These are phyloP conservation scores for Caenorhabditis brenneri DNA, from an alignment of 1,140 invertebrate species.

Conservation along the genomic window DNA sequence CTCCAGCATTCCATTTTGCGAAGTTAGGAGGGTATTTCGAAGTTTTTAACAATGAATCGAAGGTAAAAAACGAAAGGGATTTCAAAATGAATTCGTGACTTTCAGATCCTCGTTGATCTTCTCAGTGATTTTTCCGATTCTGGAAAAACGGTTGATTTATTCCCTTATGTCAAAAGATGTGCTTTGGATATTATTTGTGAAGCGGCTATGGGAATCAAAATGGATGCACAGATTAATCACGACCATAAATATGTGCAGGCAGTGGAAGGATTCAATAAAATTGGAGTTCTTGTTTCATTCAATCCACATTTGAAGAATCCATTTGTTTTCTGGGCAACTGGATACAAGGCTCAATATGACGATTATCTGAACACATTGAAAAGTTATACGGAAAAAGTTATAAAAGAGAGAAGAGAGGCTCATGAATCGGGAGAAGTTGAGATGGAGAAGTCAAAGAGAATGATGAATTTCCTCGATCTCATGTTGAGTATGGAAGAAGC, in stretches of 20 bases:
- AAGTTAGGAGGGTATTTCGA: slow-evolving; percentile 84
- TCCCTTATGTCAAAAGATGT: slow-evolving; percentile 79
- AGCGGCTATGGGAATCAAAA: slow-evolving; percentile 82
- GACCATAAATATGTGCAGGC: slow-evolving; percentile 81
- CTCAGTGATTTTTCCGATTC: slow-evolving; percentile 75
- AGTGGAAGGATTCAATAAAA: slow-evolving; percentile 79
- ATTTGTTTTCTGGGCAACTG: slow-evolving; percentile 5
- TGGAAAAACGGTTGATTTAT: slow-evolving; percentile 78
- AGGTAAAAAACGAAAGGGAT: slow-evolving; percentile 67
- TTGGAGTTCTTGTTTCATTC: slow-evolving; percentile 75
- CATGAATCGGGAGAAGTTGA: slow-evolving; percentile 26
- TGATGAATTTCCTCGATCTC: slow-evolving; percentile 87
- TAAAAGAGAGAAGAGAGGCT: not conserved
- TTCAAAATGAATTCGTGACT: not conserved
- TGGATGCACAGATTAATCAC: slow-evolving; percentile 77
- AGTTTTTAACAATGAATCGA: slow-evolving; percentile 81
- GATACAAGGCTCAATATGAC: slow-evolving; percentile 28
- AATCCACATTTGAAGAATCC: slow-evolving; percentile 6
- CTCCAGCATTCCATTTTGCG: slow-evolving; percentile 86
- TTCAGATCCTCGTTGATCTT: slow-evolving; percentile 76
- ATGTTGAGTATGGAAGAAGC: slow-evolving; percentile 80
- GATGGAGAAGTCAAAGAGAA: slow-evolving; percentile 75
- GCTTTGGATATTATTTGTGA: slow-evolving; percentile 69
- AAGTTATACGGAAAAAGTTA: slow-evolving; percentile 16
- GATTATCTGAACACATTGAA: not conserved